A percentile compares a stretch with the other conserved stretches of the same genome.
Evolutionary conservation across 2,888 invertebrate genomes (phyloP).

Genomic region (Altica lythri): DNA sequence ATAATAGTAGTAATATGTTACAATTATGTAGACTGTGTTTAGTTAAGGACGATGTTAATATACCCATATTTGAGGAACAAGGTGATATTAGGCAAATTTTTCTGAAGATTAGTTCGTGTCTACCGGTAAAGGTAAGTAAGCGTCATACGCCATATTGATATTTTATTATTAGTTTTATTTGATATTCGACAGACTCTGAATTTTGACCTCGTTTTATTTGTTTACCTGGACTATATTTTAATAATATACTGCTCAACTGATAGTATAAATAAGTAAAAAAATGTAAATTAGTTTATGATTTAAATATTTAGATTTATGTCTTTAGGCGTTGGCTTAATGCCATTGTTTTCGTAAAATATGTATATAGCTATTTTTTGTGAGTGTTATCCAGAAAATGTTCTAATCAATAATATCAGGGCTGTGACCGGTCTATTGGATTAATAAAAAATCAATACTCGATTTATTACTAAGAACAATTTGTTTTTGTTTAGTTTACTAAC

Average conservation of each 20-base stretch:
- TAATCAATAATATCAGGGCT: too few species aligned
- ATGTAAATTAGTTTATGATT: background rate
- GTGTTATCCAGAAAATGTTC: too few species aligned
- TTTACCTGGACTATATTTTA: slow-evolving; percentile 33
- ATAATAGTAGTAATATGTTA: slow-evolving; percentile 53
- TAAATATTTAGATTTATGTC: background rate
- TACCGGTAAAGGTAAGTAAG: slow-evolving; percentile 72
- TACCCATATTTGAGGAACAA: slow-evolving; percentile 72
- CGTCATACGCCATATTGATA: slow-evolving; percentile 48
- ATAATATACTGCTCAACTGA: slow-evolving; percentile 20
- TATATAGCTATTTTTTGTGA: background rate
- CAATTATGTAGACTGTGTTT: slow-evolving; percentile 57
- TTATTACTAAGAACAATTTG: too few species aligned
- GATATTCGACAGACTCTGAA: slow-evolving; percentile 45
- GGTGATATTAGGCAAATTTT: slow-evolving; percentile 66
- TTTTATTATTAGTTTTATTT: slow-evolving; percentile 40
- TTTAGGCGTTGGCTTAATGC: slow-evolving; percentile 22
- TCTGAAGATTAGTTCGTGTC: slow-evolving; percentile 72
- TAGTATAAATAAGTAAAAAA: background rate
- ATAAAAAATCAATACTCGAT: too few species aligned
- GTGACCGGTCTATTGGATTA: too few species aligned
- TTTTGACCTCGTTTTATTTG: slow-evolving; percentile 34
- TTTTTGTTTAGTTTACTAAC: too few species aligned
- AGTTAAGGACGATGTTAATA: slow-evolving; percentile 62
- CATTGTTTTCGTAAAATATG: background rate